Evolutionary conservation across 92 coral and sea anemone species (phyloP).

Genomic region (Montipora capitata): DNA sequence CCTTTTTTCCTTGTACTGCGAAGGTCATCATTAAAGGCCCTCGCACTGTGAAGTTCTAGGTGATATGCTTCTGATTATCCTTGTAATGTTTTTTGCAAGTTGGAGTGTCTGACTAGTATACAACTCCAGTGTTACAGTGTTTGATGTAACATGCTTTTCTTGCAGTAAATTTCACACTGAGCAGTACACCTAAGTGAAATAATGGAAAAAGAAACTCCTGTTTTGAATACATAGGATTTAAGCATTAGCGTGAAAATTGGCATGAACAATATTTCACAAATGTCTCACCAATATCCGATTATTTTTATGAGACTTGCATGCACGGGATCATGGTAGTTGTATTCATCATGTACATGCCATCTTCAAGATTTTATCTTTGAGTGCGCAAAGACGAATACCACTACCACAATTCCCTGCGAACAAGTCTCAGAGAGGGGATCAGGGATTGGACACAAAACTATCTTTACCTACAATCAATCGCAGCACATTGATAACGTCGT

Average conservation of each 20-base stretch:
- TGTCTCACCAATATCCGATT: background rate
- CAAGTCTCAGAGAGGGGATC: slow-evolving; percentile 6
- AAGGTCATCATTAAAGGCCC: slow-evolving; percentile 1
- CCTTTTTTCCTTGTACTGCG: background rate
- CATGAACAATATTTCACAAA: background rate
- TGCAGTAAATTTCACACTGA: background rate
- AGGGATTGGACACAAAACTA: slow-evolving; percentile 2
- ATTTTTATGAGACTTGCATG: background rate
- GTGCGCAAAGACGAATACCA: background rate
- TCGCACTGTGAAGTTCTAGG: slow-evolving; percentile 8
- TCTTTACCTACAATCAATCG: slow-evolving; percentile 3
- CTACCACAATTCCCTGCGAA: background rate
- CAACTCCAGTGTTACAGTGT: background rate
- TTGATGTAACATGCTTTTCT: background rate
- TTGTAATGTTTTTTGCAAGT: no score
- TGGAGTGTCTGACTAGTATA: no score
- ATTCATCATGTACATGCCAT: slow-evolving; percentile 6
- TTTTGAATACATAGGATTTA: slow-evolving; percentile 15
- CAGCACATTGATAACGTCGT: background rate
- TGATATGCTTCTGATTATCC: background rate
- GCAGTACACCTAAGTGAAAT: slow-evolving; percentile 10
- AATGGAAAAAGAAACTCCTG: slow-evolving; percentile 22
- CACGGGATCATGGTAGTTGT: background rate
- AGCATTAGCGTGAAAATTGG: background rate
- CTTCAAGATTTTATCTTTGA: background rate